phyloP scores from a whole-genome alignment of 2,888 invertebrate species.

The Prostheceraeus crozeri region DNA sequence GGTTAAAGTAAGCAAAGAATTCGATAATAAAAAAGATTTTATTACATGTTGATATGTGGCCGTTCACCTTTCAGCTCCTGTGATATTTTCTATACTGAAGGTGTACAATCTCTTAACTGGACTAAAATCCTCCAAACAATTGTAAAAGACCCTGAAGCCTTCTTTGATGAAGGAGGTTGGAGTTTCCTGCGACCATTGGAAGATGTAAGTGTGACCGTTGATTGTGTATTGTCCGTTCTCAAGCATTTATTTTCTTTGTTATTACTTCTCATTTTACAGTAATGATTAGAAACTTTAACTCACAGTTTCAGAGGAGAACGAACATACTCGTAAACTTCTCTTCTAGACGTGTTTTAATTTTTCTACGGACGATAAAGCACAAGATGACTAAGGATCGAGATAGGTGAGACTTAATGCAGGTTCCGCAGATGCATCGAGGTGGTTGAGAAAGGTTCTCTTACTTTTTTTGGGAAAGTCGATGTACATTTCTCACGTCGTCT shows the following conservation, averaged over 20 bases:
- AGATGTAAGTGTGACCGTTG: conserved; percentile 44
- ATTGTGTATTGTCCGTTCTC: not conserved
- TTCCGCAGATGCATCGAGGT: too few relatives aligned
- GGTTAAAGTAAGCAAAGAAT: conserved; percentile 86
- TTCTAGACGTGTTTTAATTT: too few relatives aligned
- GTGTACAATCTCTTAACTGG: conserved; percentile 97
- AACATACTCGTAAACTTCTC: too few relatives aligned
- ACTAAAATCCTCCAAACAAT: conserved; percentile 99
- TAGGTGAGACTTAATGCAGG: too few relatives aligned
- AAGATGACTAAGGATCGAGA: too few relatives aligned
- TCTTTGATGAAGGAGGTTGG: conserved; percentile 98
- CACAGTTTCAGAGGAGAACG: too few relatives aligned
- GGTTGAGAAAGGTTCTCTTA: too few relatives aligned
- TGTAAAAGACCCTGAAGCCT: conserved; percentile 92
- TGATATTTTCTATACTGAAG: conserved; percentile 92
- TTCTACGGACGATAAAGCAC: too few relatives aligned
- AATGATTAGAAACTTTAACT: conserved; percentile 65
- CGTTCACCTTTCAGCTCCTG: conserved; percentile 69
- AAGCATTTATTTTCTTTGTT: not conserved
- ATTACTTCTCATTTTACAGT: conserved; percentile 23
- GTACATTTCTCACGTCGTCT: too few relatives aligned
- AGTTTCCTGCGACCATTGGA: conserved; percentile 92
- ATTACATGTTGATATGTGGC: not conserved
- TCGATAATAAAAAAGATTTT: too few relatives aligned
- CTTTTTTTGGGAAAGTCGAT: too few relatives aligned